Conservation (phyloP, 2,888 invertebrate genomes). For the Lepidonotus clava region DNA sequence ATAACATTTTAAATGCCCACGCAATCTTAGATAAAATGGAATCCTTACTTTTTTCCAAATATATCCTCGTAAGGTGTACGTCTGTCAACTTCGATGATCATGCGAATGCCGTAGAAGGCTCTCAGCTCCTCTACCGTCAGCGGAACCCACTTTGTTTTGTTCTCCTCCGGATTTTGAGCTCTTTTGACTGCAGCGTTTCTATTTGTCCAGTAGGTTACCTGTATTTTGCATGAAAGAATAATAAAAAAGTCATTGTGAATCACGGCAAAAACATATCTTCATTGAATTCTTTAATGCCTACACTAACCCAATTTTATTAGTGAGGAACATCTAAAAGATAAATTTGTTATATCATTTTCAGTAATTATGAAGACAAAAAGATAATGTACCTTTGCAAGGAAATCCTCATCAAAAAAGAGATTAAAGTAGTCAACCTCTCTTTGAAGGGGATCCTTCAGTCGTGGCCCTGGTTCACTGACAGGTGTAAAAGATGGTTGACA, state of each 20-base stretch:
- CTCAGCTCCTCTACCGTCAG: neutral
- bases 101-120: neutral
- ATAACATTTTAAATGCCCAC: too few species aligned
- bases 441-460: neutral
- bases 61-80: neutral
- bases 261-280: too few species aligned
- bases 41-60: neutral
- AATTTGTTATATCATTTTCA: too few species aligned
- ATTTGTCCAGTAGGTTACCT: neutral
- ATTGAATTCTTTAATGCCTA: too few species aligned
- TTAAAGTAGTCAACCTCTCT: neutral
- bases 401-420: neutral
- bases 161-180: neutral
- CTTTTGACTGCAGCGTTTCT: neutral
- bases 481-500: too few species aligned
- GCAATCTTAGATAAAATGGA: too few species aligned
- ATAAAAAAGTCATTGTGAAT: too few species aligned
- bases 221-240: too few species aligned
- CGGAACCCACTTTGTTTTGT: neutral
- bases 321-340: too few species aligned
- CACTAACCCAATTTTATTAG: too few species aligned
- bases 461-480: neutral
- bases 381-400: neutral
- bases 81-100: neutral
- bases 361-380: neutral